A percentile compares a stretch with the other conserved stretches of the same genome.
Conservation (phyloP, 35 echinoderm and acorn worm species). For the Heliocidaris erythrogramma region DNA sequence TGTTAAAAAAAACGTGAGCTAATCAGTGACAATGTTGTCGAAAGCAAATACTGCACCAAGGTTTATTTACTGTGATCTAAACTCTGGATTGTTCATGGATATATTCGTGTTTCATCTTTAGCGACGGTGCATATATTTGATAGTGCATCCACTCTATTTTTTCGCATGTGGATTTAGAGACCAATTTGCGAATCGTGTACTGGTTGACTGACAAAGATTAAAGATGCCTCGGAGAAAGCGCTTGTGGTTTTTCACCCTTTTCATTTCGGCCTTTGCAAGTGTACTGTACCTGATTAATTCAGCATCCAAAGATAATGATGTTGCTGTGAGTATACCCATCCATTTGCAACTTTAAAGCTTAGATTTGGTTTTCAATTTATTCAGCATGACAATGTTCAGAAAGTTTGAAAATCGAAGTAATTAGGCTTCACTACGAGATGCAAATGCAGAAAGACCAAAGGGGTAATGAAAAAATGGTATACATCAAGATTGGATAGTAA, state of each 20-base stretch:
- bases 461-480: no score
- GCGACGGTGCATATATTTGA: background rate
- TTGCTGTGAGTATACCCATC: background rate
- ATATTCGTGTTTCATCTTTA: constrained; percentile 5
- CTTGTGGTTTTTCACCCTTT: background rate
- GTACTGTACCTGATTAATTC: constrained; percentile 3
- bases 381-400: no score
- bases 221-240: background rate
- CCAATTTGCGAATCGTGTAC: background rate
- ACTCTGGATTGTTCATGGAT: background rate
- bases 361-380: no score
- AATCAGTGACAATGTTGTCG: background rate
- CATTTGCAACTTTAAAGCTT: no score
- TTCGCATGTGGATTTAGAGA: background rate
- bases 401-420: no score
- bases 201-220: background rate
- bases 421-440: no score
- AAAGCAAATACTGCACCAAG: background rate
- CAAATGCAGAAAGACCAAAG: no score
- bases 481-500: no score
- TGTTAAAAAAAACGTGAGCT: background rate
- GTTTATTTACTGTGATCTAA: background rate
- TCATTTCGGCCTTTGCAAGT: background rate
- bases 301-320: background rate
- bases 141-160: background rate